Evolutionary conservation across 2,888 invertebrate genomes (phyloP).

Genomic region (Rotaria macrura): DNA sequence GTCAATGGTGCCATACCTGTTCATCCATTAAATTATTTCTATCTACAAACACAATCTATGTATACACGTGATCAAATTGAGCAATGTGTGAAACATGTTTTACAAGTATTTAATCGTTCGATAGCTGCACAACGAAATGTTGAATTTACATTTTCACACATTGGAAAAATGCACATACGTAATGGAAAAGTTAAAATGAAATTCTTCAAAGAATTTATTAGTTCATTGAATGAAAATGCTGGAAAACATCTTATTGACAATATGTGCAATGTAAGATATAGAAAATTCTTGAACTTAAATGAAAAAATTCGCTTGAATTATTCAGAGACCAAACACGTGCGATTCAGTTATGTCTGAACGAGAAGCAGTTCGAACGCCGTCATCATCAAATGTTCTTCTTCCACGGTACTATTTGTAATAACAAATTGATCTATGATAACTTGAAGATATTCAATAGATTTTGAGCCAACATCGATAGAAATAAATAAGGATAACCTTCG

Average conservation of each 20-base stretch:
- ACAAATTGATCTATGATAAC: no score
- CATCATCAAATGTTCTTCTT: constrained; percentile 43
- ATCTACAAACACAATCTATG: constrained; percentile 45
- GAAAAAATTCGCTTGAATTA: neutral
- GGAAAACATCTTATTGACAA: constrained; percentile 38
- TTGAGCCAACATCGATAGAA: no score
- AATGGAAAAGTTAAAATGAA: constrained; percentile 48
- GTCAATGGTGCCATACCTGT: constrained; percentile 47
- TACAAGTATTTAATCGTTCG: constrained; percentile 42
- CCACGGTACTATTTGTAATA: no score
- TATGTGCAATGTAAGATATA: neutral
- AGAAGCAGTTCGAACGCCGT: constrained; percentile 39
- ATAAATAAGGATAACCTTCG: no score
- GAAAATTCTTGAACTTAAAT: neutral
- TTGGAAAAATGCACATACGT: constrained; percentile 46
- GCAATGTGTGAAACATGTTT: constrained; percentile 46
- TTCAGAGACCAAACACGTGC: constrained; percentile 47
- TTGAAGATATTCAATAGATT: no score
- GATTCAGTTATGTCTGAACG: constrained; percentile 49
- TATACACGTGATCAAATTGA: constrained; percentile 48
- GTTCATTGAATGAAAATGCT: constrained; percentile 46
- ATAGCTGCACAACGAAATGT: constrained; percentile 44
- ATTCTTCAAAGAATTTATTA: constrained; percentile 49
- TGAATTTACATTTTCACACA: constrained; percentile 46
- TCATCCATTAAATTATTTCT: constrained; percentile 47